Evolutionary conservation across 1,140 invertebrate species (phyloP), one percentile per base, ranked within the genome.

Genomic region (Andricus grossulariae): DNA sequence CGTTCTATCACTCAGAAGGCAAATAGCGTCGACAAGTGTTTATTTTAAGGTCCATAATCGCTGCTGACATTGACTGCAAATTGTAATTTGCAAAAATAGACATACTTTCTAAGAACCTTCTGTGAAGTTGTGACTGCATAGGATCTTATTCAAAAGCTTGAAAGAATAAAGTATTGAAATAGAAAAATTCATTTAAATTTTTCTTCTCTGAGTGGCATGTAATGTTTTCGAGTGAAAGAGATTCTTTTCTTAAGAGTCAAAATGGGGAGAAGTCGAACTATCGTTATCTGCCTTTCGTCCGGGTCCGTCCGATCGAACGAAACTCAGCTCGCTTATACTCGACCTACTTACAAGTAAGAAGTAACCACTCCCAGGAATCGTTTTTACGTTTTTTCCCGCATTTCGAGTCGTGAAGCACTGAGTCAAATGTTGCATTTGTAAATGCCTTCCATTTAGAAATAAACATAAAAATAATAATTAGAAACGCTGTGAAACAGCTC

Each of bases 251-350:
- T 49, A 45, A 21, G 57, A 15, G 10, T 55, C 50, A 45, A 72
- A 73, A 52, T 39, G 51, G 19, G 51, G 55, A 66, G 45, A 21
- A 50, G 25, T 5, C 15, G 25, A 66, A 66, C 71, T 72, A 77
- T 66, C 57, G 18, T 50, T 54, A 66, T 73, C 72, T 55, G 72
- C 49, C 50, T 77, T 77, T 77, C 66, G 50, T 39, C 50, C 57
- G n/a, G 71, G 72, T 73, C 80, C 77, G 75, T 73, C 77, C 75
- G 75, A 77, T 77, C 73, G 80, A 80, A 77, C 76, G 15, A 66
- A 66, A 66, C 70, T 71, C 74, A 16, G 21, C 50, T 50, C 39
- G 57, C 51, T 52, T 52, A 75, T 70, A 75, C 51, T 66, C 60
- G 60, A 66, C 60, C 60, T 66, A 66, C 60, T 66, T 66, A 21